phyloP scores from a whole-genome alignment of 1,140 invertebrate species.

The Acromyrmex heyeri region DNA sequence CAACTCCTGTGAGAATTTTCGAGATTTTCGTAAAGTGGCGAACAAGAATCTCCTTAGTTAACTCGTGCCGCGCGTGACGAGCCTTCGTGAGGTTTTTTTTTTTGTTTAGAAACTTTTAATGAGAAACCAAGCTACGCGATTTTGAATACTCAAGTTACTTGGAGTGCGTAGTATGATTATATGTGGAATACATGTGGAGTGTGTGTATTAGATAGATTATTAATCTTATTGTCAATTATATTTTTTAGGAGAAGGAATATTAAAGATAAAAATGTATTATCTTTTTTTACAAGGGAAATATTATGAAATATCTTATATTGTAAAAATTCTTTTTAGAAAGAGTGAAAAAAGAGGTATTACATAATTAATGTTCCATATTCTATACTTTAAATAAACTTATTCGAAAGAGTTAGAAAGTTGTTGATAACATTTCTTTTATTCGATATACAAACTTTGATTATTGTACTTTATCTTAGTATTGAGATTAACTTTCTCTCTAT shows the following conservation, averaged over 20 bases:
- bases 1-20: constrained; percentile 23
- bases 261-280: neutral
- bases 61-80: constrained; percentile 15
- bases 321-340: neutral
- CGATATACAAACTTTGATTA: neutral
- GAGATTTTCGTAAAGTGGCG: constrained; percentile 53
- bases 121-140: neutral
- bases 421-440: neutral
- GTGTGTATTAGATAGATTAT: neutral
- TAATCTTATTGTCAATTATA: neutral
- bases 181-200: no score
- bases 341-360: neutral
- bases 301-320: neutral
- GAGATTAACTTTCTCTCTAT: neutral
- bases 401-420: neutral
- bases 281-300: neutral
- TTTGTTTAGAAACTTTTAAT: constrained; percentile 29
- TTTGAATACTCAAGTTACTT: constrained; percentile 7
- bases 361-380: neutral
- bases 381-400: neutral
- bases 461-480: neutral
- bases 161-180: no score
- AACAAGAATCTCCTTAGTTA: constrained; percentile 17
- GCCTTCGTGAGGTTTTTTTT: neutral
- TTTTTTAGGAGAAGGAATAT: neutral